Evolutionary conservation across 2,113 vertebrate genomes (phyloP), one percentile per base, ranked within the genome.

Genomic region (Oenanthe melanoleuca): DNA sequence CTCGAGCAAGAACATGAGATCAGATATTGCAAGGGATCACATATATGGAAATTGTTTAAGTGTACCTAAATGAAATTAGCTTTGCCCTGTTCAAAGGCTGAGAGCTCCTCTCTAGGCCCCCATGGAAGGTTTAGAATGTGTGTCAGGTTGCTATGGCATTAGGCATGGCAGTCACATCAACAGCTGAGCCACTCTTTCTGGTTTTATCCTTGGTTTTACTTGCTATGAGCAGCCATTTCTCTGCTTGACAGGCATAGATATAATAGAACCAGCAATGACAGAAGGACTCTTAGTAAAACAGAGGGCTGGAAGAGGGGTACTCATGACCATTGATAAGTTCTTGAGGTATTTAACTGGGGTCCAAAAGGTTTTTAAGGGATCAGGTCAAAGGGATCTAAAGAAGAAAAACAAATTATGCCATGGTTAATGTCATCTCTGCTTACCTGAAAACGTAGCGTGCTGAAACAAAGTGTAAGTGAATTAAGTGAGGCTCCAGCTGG

Each of bases 321-420:
- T 75, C 1, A 0, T 22, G 57, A 38, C 15, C 0, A 0, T 3
- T 56, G 19, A 37, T 4, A 9, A 37, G n/a, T 33, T 86, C 37
- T 38, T 83, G 50, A 65, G 18, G 29, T 50, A 15, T 64, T 91
- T 56, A 89, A 64, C 24, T 65, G 31, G 14, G 3, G 14, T 86
- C 18, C 0, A 1, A 74, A 84, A 61, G 17, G 14, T 66, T 26
- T 26, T 79, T 64, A 44, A 85, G 23, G 33, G 22, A 9, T 33
- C 26, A 45, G 45, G 38, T 64, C 44, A 64, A 60, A 81, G 11
- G 2, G 10, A 67, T 34, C 7, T 71, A 18, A 72, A 61, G 44
- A 83, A 24, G 9, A 33, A 89, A 91, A 87, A 5, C 42, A 47
- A 78, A 31, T 67, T 67, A 60, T 47, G 59, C 44, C 9, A 28